Percentiles rank a stretch among this genome's conserved stretches.
These are phyloP conservation scores for Volucella inflata DNA, from an alignment of 2,888 invertebrate species.

Conservation along the genomic window DNA sequence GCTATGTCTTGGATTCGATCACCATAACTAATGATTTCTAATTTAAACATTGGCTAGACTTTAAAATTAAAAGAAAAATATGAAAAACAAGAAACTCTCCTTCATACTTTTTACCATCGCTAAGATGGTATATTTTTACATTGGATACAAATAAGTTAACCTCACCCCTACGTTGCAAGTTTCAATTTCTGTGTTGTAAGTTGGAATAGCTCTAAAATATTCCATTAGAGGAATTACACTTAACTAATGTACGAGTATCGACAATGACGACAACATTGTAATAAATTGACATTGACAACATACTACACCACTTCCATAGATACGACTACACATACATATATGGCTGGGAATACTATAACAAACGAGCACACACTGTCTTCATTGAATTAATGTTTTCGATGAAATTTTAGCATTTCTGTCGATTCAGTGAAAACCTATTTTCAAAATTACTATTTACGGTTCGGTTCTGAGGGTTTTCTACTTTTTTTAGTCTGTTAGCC, in stretches of 20 bases:
- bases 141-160: background rate
- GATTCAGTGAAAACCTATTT: slow-evolving; percentile 75
- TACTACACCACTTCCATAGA: slow-evolving; percentile 19
- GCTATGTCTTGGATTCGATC: no score
- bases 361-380: no score
- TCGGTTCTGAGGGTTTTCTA: slow-evolving; percentile 50
- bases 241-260: slow-evolving; percentile 21
- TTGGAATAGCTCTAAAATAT: slow-evolving; percentile 43
- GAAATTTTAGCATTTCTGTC: slow-evolving; percentile 73
- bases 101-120: background rate
- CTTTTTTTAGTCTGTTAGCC: background rate
- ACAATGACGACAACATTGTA: slow-evolving; percentile 42
- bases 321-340: slow-evolving; percentile 1
- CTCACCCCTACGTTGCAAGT: background rate
- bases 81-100: no score
- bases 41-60: no score
- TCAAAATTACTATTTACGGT: slow-evolving; percentile 72
- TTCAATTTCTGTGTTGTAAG: background rate
- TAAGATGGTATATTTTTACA: slow-evolving; percentile 3
- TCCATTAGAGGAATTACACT: slow-evolving; percentile 74
- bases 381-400: slow-evolving; percentile 59
- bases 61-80: no score
- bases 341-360: background rate
- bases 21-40: no score
- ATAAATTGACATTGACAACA: slow-evolving; percentile 61